Evolutionary conservation across 1,140 invertebrate species (phyloP), one percentile per base, ranked within the genome.

Genomic region (Bilobella aurantiaca): DNA sequence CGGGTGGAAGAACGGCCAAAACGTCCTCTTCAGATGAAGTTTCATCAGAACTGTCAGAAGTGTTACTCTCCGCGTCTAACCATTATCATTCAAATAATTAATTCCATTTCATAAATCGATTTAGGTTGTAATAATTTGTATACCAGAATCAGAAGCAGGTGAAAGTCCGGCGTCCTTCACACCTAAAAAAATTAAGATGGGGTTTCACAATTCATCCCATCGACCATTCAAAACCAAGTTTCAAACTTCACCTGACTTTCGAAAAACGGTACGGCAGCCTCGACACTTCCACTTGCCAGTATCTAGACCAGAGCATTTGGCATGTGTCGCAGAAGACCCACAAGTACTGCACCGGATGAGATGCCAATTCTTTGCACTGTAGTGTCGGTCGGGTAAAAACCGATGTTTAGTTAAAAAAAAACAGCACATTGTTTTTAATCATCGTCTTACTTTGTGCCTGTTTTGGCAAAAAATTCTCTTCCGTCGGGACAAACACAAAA

Each of bases 271-370:
- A 0, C 42, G 3, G 46, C 67, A 69, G 1, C 25, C 60, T 3
- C 23, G 3, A 30, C 63, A 69, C n/a, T 65, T 69, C 60, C 60
- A 65, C 21, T 46, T 58, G 25, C 23, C 25, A 23, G n/a, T 25
- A 5, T 53, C 27, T 28, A 65, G 58, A 16, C 49, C 28, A 76
- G 77, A 70, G 74, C 83, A 85, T 8, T 71, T 74, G 47, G 77
- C 74, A 72, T 85, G 83, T 29, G 79, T 79, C 29, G 82, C 83
- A 73, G 80, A 78, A 0, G 82, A 81, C 23, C 83, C 83, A 75
- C 83, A 84, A 56, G 74, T 77, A 34, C 75, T 73, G 75, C 83
- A 85, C 3, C 84, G 71, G 27, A 76, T 71, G 14, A 85, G 72
- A 65, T 82, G 78, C 82, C 82, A 85, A 64, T 32, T 75, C 69